Evolutionary conservation across 2,888 invertebrate species (phyloP).

Genomic region (Odontothrips loti): DNA sequence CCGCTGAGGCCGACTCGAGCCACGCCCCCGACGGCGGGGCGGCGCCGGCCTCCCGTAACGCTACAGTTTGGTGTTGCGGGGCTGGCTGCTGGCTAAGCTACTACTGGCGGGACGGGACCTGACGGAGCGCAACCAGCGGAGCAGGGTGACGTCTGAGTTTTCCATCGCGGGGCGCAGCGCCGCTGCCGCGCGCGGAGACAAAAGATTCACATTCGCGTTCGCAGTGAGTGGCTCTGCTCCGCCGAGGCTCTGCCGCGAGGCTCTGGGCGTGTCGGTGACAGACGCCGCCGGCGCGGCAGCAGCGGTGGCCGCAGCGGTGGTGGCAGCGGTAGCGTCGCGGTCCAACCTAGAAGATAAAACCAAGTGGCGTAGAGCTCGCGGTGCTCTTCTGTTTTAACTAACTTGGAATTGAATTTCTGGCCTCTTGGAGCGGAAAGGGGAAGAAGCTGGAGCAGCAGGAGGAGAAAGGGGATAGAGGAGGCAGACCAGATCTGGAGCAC

Average conservation of each 20-base stretch:
- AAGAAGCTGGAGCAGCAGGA: neutral
- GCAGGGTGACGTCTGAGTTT: too few species aligned
- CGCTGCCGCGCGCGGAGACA: neutral
- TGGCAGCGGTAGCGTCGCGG: neutral
- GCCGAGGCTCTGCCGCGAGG: too few species aligned
- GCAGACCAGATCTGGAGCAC: too few species aligned
- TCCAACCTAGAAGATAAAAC: constrained; percentile 18
- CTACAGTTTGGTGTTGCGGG: too few species aligned
- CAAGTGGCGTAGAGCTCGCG: neutral
- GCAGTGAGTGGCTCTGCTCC: neutral
- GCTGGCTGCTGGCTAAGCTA: too few species aligned
- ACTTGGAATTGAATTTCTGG: constrained; percentile 24
- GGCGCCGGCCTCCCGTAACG: too few species aligned
- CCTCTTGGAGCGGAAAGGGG: constrained; percentile 14
- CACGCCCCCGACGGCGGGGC: neutral
- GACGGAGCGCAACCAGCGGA: too few species aligned
- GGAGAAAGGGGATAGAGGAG: too few species aligned
- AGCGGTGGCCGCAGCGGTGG: too few species aligned
- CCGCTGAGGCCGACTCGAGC: neutral
- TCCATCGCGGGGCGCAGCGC: neutral
- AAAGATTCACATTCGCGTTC: constrained; percentile 3
- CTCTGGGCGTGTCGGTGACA: constrained; percentile 14
- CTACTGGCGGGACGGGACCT: too few species aligned
- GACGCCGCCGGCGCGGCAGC: neutral
- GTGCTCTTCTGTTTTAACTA: neutral